Percentiles rank a stretch among this genome's conserved stretches.
Evolutionary conservation across 2,888 invertebrate genomes (phyloP).

Genomic region (Branchinecta sandiegonensis): DNA sequence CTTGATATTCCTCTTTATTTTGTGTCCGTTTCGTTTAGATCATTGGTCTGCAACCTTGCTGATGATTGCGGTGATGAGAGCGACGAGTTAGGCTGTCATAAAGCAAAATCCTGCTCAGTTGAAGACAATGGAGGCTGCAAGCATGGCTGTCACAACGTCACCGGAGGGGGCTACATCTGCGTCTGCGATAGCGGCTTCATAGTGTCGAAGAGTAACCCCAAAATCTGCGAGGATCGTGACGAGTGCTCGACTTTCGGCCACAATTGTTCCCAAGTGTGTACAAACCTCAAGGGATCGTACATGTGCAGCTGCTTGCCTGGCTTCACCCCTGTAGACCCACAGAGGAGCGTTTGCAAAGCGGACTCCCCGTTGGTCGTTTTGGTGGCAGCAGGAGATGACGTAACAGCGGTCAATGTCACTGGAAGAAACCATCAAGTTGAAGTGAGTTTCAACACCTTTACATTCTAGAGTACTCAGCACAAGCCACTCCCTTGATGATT

Average conservation of each 20-base stretch:
- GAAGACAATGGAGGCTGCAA: conserved; percentile 61
- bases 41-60: conserved; percentile 68
- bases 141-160: conserved; percentile 75
- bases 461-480: too few relatives aligned
- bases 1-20: too few relatives aligned
- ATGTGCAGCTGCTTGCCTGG: conserved; percentile 73
- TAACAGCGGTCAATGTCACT: conserved; percentile 53
- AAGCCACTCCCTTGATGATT: too few relatives aligned
- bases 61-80: conserved; percentile 82
- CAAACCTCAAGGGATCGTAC: conserved; percentile 77
- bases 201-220: conserved; percentile 59
- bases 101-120: conserved; percentile 32
- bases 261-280: conserved; percentile 84
- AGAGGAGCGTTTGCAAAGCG: conserved; percentile 69
- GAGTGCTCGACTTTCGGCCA: conserved; percentile 70
- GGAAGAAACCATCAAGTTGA: conserved; percentile 43
- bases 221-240: conserved; percentile 73
- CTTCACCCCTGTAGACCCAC: conserved; percentile 55
- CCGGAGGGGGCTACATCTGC: conserved; percentile 68
- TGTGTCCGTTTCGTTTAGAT: not conserved
- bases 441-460: not conserved
- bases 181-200: conserved; percentile 75
- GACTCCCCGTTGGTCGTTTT: conserved; percentile 49
- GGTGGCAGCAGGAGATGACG: conserved; percentile 72
- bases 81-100: conserved; percentile 72